Base-by-base conservation (phyloP, 2,888 invertebrate genomes). In the Polia nebulosa region DNA sequence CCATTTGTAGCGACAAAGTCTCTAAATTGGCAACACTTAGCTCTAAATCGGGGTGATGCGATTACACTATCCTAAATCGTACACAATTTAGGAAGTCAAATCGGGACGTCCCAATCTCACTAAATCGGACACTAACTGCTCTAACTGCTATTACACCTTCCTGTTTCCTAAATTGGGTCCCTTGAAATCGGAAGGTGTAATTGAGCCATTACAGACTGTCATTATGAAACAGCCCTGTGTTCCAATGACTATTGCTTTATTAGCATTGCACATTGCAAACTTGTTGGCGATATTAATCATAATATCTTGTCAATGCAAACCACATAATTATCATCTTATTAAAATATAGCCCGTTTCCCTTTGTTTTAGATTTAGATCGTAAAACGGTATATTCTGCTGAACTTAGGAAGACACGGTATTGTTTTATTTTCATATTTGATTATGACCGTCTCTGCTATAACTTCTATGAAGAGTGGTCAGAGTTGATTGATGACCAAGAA, bases 161-260 rank as follows among this genome's bases (percentile, higher is more conserved):
- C n/a, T n/a, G n/a, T n/a, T n/a, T n/a, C n/a, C n/a, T n/a, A n/a
- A n/a, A n/a, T n/a, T n/a, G n/a, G n/a, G n/a, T n/a, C n/a, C n/a
- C n/a, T n/a, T n/a, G n/a, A n/a, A n/a, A n/a, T n/a, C n/a, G n/a
- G n/a, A n/a, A n/a, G n/a, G n/a, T n/a, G n/a, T n/a, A n/a, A n/a
- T n/a, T n/a, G n/a, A n/a, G n/a, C n/a, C n/a, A n/a, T n/a, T n/a
- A n/a, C n/a, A n/a, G n/a, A n/a, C n/a, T n/a, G 45, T 57, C 8
- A 44, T 32, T 25, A 49, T 34, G 22, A 60, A 74, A 63, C 15
- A 59, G 1, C n/a, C 9, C 29, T 36, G 22, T 53, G 13, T 34
- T 69, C 45, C 36, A 58, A 36, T 41, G 9, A 32, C 29, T 57
- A 44, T 49, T 78, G 41, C 41, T 44, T 68, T 69, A 44, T 55